phyloP scores from a whole-genome alignment of 2,113 vertebrate species.

The Semicossyphus pulcher region DNA sequence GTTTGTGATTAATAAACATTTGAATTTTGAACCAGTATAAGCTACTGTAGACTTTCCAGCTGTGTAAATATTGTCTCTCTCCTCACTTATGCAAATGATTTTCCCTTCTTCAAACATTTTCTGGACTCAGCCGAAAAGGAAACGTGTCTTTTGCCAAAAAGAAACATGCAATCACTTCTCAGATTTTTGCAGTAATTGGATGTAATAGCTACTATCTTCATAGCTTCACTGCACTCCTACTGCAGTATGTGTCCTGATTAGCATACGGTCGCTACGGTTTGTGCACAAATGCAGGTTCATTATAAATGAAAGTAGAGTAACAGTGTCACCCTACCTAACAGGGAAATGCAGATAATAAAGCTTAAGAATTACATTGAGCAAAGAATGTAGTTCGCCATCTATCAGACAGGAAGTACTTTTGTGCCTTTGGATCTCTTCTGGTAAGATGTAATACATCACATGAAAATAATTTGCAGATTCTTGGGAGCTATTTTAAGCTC shows the following conservation, averaged over 20 bases:
- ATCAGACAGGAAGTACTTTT: constrained; percentile 15
- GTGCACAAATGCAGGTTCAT: constrained; percentile 32
- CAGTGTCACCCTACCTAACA: constrained; percentile 21
- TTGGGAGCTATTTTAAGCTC: constrained; percentile 39
- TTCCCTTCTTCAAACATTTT: not conserved
- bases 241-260: not conserved
- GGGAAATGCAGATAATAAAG: constrained; percentile 4
- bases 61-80: constrained; percentile 21
- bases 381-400: constrained; percentile 16
- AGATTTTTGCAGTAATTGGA: constrained; percentile 4
- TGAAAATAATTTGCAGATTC: constrained; percentile 37
- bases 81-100: not conserved
- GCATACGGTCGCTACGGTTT: not conserved
- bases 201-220: constrained; percentile 21
- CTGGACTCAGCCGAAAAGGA: not conserved
- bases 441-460: constrained; percentile 40
- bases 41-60: constrained; percentile 1
- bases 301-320: constrained; percentile 25
- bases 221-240: not conserved
- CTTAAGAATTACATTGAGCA: constrained; percentile 22
- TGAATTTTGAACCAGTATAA: not conserved
- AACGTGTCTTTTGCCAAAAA: not conserved
- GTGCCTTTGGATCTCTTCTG: constrained; percentile 14
- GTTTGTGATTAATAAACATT: not conserved
- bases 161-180: not conserved